Evolutionary conservation across 2,113 vertebrate species (phyloP).

Genomic region (Peromyscus maniculatus): DNA sequence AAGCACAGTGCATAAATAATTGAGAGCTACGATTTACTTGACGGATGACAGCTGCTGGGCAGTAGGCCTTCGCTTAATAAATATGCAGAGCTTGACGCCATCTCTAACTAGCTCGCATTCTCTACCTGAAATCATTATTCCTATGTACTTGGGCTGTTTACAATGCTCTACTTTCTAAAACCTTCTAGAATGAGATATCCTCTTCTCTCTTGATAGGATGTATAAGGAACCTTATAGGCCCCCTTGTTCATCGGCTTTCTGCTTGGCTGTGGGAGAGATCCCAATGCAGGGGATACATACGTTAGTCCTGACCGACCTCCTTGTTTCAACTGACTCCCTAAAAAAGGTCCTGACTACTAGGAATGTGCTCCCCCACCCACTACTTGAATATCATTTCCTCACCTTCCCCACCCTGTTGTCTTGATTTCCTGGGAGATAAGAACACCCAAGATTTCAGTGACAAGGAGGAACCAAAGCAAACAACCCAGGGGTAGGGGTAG

Average conservation of each 20-base stretch:
- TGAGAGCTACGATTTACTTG: not conserved
- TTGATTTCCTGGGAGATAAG: not conserved
- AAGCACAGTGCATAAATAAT: not conserved
- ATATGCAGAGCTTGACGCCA: not conserved
- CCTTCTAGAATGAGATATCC: not conserved
- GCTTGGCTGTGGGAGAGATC: not conserved
- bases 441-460: not conserved
- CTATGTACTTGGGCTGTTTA: not conserved
- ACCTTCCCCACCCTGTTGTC: not conserved
- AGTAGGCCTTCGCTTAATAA: not conserved
- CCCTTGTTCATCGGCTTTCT: not conserved
- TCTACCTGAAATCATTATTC: not conserved
- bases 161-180: not conserved
- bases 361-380: not conserved
- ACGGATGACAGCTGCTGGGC: not conserved
- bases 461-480: not conserved
- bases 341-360: not conserved
- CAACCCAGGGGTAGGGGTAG: not conserved
- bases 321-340: not conserved
- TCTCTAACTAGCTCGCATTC: not conserved
- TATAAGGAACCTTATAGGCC: not conserved
- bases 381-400: not conserved
- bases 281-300: not conserved
- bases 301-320: not conserved
- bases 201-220: not conserved